phyloP scores from a whole-genome alignment of 2,888 invertebrate genomes.

The Eupelmus urozonus region DNA sequence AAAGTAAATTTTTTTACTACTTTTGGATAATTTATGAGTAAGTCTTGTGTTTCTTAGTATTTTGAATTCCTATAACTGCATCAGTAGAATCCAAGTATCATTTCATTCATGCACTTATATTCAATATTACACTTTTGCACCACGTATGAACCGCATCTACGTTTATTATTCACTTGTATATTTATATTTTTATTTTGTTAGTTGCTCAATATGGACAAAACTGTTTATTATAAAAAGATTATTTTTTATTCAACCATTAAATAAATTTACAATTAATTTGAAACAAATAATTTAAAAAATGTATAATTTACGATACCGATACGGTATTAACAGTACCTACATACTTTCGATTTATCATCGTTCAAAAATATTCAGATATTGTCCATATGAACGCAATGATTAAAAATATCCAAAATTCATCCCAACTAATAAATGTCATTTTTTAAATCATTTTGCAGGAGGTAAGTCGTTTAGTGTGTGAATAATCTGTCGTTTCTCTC shows the following conservation, averaged over 20 bases:
- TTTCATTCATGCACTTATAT: slow-evolving; percentile 34
- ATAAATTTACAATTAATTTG: too few relatives aligned
- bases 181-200: slow-evolving; percentile 7
- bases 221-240: too few relatives aligned
- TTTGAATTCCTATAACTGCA: slow-evolving; percentile 31
- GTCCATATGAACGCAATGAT: too few relatives aligned
- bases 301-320: not conserved
- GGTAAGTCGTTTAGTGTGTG: slow-evolving; percentile 46
- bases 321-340: not conserved
- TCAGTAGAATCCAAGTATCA: slow-evolving; percentile 39
- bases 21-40: slow-evolving; percentile 31
- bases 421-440: slow-evolving; percentile 5
- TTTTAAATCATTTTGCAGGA: slow-evolving; percentile 10
- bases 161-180: not conserved
- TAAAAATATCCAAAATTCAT: too few relatives aligned
- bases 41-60: slow-evolving; percentile 38
- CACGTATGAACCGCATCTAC: not conserved
- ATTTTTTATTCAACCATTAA: too few relatives aligned
- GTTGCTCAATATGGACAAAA: not conserved
- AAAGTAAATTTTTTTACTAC: slow-evolving; percentile 20
- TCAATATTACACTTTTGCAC: slow-evolving; percentile 31
- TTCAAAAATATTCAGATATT: not conserved
- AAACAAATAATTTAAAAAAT: not conserved
- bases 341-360: not conserved
- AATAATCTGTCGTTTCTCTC: slow-evolving; percentile 44